Evolutionary conservation across 2,113 vertebrate species (phyloP).

Genomic region (Echinops telfairi): DNA sequence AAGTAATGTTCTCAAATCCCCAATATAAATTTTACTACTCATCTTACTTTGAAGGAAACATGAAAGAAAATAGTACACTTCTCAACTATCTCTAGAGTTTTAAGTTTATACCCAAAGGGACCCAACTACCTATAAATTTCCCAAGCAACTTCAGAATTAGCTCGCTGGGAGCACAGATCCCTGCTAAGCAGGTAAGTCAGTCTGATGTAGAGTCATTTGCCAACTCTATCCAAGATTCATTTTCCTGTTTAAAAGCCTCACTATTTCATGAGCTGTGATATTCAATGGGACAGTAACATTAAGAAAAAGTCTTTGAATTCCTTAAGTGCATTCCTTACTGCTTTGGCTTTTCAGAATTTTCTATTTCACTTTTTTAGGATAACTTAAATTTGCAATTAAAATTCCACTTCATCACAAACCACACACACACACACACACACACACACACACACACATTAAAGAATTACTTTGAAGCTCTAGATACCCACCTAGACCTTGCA

Average conservation of each 20-base stretch:
- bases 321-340: background rate
- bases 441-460: background rate
- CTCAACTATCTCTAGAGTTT: conserved; percentile 11
- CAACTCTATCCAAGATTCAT: rapidly evolving
- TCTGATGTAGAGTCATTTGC: rapidly evolving
- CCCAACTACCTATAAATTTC: conserved; percentile 43
- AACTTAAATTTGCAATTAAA: background rate
- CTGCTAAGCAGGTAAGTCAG: conserved; percentile 32
- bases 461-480: too few relatives aligned
- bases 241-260: background rate
- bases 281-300: too few relatives aligned
- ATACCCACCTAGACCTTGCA: background rate
- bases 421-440: background rate
- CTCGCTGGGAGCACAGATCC: background rate
- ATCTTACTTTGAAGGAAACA: background rate
- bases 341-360: background rate
- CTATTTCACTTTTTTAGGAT: background rate
- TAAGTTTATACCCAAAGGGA: background rate
- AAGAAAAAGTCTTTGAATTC: background rate
- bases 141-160: background rate
- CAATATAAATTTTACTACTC: background rate
- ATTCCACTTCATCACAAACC: background rate
- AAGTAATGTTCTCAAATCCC: background rate
- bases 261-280: too few relatives aligned
- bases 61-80: too few relatives aligned